Evolutionary conservation across 2,113 vertebrate species (phyloP).

Genomic region (Arothron firmamentum): DNA sequence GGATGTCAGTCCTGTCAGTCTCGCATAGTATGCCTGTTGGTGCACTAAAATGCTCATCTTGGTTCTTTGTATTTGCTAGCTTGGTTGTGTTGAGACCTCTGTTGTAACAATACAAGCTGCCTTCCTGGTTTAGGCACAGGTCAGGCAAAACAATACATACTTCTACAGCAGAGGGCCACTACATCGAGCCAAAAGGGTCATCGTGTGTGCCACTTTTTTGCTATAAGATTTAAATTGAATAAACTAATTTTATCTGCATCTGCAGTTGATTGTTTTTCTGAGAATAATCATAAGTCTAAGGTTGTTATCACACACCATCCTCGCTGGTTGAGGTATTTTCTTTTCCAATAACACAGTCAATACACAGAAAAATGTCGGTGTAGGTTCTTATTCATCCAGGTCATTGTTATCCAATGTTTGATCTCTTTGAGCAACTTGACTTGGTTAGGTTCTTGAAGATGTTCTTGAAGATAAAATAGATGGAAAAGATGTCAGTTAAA

Average conservation of each 20-base stretch:
- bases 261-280: conserved; percentile 39
- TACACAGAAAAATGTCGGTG: conserved; percentile 6
- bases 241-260: conserved; percentile 40
- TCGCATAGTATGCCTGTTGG: conserved; percentile 42
- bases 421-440: no score
- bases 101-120: neutral
- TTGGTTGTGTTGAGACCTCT: neutral
- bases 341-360: neutral
- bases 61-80: conserved; percentile 35
- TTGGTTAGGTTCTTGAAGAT: no score
- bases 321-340: conserved; percentile 4
- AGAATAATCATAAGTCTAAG: conserved; percentile 27
- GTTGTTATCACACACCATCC: conserved; percentile 22
- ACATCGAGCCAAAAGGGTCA: conserved; percentile 13
- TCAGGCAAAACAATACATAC: conserved; percentile 11
- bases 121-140: neutral
- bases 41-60: conserved; percentile 45
- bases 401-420: no score
- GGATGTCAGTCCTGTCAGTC: conserved; percentile 34
- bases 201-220: conserved; percentile 22
- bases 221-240: conserved; percentile 42
- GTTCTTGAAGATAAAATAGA: no score
- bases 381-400: no score
- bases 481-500: no score
- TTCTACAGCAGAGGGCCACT: no score